Evolutionary conservation across 2,113 vertebrate genomes (phyloP), one percentile per base, ranked within the genome.

Genomic region (Silurus asotus): DNA sequence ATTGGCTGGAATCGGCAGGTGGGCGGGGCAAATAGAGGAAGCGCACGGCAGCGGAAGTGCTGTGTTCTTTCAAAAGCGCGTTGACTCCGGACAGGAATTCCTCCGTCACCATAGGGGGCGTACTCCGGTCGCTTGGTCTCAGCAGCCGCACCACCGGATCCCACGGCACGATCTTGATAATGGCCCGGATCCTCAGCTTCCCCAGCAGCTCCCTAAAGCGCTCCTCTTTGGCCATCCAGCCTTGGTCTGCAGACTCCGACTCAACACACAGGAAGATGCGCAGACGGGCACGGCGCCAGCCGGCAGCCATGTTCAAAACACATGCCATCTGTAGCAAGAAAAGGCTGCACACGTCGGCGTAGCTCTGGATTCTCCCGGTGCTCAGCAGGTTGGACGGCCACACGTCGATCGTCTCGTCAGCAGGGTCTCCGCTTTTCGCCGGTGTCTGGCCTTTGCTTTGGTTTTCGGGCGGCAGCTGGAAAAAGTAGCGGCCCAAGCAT

Each of bases 271-370:
- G 92, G 90, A 97, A 97, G 91, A 98, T 96, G 17, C 97, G 94
- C 61, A 98, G 95, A n/a, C 93, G 92, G 0, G 96, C 96, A 0
- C 93, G 93, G 20, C 96, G 96, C 97, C 97, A 98, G n/a, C 95
- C 94, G 85, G 55, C 93, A 70, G 96, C 96, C 97, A 98, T 98
- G 94, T 96, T 96, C 79, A 98, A 93, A 80, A 98, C 96, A 13
- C 97, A 97, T 2, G 97, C 97, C 96, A 98, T 97, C 93, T 98
- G 97, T 78, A 98, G 94, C 67, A 97, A 90, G 88, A 98, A 97
- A 53, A 98, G 96, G 87, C 97, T 97, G 84, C 97, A 97, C 76
- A 98, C 95, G 0, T 97, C 97, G 89, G 96, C 93, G 0, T 95
- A 96, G 88, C 93, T 92, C 0, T 95, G 94, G 0, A 94, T 93